Evolutionary conservation across 2,888 invertebrate species (phyloP).

Genomic region (Unio pictorum): DNA sequence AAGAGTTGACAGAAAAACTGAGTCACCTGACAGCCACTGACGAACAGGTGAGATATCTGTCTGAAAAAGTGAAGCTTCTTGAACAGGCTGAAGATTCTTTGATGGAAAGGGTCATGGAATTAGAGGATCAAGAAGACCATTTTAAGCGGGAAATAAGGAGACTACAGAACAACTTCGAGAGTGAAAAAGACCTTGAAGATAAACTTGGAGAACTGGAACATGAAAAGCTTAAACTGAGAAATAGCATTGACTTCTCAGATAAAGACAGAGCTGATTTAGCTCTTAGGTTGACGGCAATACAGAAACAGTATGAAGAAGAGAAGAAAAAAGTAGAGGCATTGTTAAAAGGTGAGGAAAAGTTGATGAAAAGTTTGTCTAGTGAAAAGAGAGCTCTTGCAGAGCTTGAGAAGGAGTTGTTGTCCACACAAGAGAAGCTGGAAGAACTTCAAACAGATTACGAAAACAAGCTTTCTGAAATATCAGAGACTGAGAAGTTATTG

Average conservation of each 20-base stretch:
- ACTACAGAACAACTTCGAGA: slow-evolving; percentile 25
- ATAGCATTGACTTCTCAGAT: slow-evolving; percentile 25
- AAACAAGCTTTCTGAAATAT: slow-evolving; percentile 29
- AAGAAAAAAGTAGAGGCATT: slow-evolving; percentile 42
- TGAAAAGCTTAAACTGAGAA: slow-evolving; percentile 28
- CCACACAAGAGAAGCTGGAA: slow-evolving; percentile 48
- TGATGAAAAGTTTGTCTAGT: slow-evolving; percentile 38
- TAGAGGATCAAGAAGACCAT: slow-evolving; percentile 51
- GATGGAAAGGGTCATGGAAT: slow-evolving; percentile 63
- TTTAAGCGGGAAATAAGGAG: slow-evolving; percentile 39
- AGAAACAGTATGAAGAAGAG: slow-evolving; percentile 39
- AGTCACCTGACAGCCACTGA: slow-evolving; percentile 40
- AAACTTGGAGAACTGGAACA: slow-evolving; percentile 35
- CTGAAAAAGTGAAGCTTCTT: slow-evolving; percentile 56
- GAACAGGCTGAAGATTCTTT: slow-evolving; percentile 62
- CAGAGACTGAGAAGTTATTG: slow-evolving; percentile 23
- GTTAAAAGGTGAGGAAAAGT: slow-evolving; percentile 39
- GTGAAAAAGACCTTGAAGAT: slow-evolving; percentile 32
- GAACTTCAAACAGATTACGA: slow-evolving; percentile 56
- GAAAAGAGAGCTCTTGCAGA: slow-evolving; percentile 39
- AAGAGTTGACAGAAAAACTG: slow-evolving; percentile 37
- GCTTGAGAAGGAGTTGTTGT: slow-evolving; percentile 43
- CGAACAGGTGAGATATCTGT: slow-evolving; percentile 44
- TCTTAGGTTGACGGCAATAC: slow-evolving; percentile 21
- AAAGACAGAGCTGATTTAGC: slow-evolving; percentile 34